phyloP scores from a whole-genome alignment of 2,888 invertebrate species.

The Heliconius ismenius region DNA sequence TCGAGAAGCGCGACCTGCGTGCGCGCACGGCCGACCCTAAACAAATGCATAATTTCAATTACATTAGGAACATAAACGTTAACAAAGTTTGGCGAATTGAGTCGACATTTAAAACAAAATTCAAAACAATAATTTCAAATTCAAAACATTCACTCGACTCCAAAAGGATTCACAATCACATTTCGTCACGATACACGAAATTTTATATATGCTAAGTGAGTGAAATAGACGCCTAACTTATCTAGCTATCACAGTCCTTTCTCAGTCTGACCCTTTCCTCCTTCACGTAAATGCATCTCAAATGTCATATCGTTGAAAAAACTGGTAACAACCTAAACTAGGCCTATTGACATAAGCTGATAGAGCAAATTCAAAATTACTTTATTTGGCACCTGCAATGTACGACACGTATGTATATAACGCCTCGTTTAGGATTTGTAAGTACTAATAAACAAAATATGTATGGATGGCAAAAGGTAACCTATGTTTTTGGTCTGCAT shows the following conservation, averaged over 20 bases:
- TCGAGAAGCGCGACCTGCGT: constrained; percentile 56
- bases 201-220: constrained; percentile 77
- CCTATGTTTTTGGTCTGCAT: constrained; percentile 79
- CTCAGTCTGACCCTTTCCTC: constrained; percentile 81
- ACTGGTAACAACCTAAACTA: constrained; percentile 80
- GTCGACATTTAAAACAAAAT: constrained; percentile 51
- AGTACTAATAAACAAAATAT: constrained; percentile 64
- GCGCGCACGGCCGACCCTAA: constrained; percentile 50
- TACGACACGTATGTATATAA: constrained; percentile 51
- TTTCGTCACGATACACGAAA: constrained; percentile 61
- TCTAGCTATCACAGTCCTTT: constrained; percentile 81
- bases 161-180: constrained; percentile 57
- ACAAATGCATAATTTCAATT: constrained; percentile 55
- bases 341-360: constrained; percentile 62
- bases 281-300: constrained; percentile 77
- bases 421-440: constrained; percentile 60
- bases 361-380: constrained; percentile 66
- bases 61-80: constrained; percentile 56
- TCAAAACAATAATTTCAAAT: constrained; percentile 49
- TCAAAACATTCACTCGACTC: constrained; percentile 61
- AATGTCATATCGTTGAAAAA: constrained; percentile 72
- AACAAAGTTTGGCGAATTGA: constrained; percentile 52
- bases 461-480: constrained; percentile 78
- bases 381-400: constrained; percentile 79
- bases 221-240: constrained; percentile 77